These are phyloP conservation scores for Sarcophaga bullata DNA, from an alignment of 1,140 invertebrate genomes.

Conservation along the genomic window DNA sequence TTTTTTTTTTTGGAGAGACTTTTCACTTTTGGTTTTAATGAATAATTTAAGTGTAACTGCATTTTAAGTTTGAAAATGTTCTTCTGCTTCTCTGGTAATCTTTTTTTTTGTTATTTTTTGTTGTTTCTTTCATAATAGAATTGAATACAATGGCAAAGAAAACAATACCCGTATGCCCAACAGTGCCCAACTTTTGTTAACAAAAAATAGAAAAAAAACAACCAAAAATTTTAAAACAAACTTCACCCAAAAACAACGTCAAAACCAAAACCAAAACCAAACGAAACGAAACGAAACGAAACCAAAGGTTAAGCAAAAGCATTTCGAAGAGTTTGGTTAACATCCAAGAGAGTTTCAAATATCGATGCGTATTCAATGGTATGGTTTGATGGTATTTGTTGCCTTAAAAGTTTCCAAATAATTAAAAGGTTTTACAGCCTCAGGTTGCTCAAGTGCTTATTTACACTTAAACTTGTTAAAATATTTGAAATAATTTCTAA, in stretches of 20 bases:
- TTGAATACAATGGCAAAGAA: background rate
- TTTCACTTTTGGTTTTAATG: constrained; percentile 46
- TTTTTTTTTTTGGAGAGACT: background rate
- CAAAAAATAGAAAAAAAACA: background rate
- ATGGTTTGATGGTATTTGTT: no score
- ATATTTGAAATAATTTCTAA: no score
- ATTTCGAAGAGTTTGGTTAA: no score
- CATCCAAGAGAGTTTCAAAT: no score
- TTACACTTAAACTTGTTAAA: no score
- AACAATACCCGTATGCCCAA: constrained; percentile 9
- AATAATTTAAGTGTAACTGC: constrained; percentile 41
- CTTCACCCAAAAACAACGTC: background rate
- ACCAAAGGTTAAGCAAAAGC: background rate
- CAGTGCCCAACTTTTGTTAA: background rate
- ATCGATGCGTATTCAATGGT: background rate
- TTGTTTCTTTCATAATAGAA: background rate
- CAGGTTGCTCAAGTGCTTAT: background rate
- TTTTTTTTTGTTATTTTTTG: no score
- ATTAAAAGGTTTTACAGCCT: background rate
- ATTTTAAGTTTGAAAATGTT: constrained; percentile 33
- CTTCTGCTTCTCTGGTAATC: no score
- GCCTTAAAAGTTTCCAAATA: constrained; percentile 1
- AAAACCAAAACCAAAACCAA: background rate
- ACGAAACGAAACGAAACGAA: background rate
- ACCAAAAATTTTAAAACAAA: background rate